Evolutionary conservation across 2,888 invertebrate genomes (phyloP).

Genomic region (Cryptocheilus praepositus): DNA sequence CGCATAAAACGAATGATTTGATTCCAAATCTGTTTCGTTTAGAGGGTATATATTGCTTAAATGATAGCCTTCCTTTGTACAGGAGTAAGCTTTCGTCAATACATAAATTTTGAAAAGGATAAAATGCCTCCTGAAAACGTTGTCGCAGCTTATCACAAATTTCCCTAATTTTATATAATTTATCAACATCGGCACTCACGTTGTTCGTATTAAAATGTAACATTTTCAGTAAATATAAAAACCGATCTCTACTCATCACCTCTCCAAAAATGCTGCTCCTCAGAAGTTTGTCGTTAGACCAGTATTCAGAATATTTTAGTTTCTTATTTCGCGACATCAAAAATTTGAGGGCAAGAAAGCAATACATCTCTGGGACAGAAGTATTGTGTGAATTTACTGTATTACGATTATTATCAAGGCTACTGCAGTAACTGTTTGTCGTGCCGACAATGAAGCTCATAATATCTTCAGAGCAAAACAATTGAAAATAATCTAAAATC

Average conservation of each 20-base stretch:
- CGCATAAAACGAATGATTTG: slow-evolving; percentile 15
- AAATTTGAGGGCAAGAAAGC: slow-evolving; percentile 7
- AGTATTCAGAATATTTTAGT: slow-evolving; percentile 11
- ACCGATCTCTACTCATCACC: slow-evolving; percentile 13
- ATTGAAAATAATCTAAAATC: slow-evolving; percentile 14
- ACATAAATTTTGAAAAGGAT: slow-evolving; percentile 9
- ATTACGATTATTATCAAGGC: background rate
- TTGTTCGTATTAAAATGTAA: slow-evolving; percentile 10
- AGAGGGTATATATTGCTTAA: slow-evolving; percentile 13
- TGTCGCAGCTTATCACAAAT: slow-evolving; percentile 1
- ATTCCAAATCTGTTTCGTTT: slow-evolving; percentile 22
- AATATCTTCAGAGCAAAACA: slow-evolving; percentile 10
- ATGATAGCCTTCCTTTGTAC: slow-evolving; percentile 10
- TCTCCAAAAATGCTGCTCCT: slow-evolving; percentile 7
- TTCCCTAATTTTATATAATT: slow-evolving; percentile 8
- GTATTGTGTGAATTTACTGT: background rate
- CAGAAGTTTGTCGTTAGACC: slow-evolving; percentile 7
- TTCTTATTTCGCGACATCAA: slow-evolving; percentile 16
- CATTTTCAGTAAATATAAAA: slow-evolving; percentile 2
- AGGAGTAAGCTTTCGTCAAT: slow-evolving; percentile 8
- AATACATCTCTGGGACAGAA: slow-evolving; percentile 10
- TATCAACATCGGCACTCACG: background rate
- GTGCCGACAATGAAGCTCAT: slow-evolving; percentile 9
- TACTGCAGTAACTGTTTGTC: slow-evolving; percentile 7
- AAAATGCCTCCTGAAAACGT: slow-evolving; percentile 3